Evolutionary conservation across 2,797 vertebrate genomes (phyloP).

Genomic region (Gymnothorax reevesii): DNA sequence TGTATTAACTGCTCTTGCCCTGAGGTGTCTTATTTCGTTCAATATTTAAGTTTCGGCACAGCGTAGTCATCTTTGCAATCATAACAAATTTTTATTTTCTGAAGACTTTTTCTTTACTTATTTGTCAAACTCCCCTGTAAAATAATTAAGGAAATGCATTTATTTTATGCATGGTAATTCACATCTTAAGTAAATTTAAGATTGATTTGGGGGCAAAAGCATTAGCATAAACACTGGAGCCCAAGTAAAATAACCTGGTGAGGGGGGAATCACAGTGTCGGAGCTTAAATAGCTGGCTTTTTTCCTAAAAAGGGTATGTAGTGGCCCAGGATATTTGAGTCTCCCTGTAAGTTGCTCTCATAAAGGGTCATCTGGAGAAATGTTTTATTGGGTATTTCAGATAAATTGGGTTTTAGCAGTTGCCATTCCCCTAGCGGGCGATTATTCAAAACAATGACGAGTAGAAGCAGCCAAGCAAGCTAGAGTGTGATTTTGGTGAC

Average conservation of each 20-base stretch:
- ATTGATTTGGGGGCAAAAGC: constrained; percentile 47
- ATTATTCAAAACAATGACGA: not conserved
- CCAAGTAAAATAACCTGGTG: not conserved
- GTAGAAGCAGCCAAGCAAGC: not conserved
- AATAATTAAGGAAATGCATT: constrained; percentile 63
- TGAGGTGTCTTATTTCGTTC: not conserved
- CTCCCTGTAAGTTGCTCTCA: not conserved
- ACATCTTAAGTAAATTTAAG: constrained; percentile 55
- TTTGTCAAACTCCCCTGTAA: constrained; percentile 43
- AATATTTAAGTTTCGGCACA: not conserved
- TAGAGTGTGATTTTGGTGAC: not conserved
- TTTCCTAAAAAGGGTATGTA: not conserved
- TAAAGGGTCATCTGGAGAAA: not conserved
- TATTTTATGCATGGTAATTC: constrained; percentile 49
- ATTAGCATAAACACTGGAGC: constrained; percentile 46
- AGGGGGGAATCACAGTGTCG: constrained; percentile 1
- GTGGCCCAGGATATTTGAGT: not conserved
- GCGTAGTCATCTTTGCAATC: not conserved
- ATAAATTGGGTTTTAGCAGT: not conserved
- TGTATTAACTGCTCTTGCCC: no score
- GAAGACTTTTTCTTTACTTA: constrained; percentile 22
- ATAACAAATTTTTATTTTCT: not conserved
- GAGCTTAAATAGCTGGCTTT: not conserved
- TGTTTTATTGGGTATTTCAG: not conserved
- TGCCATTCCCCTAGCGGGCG: not conserved